Evolutionary conservation across 2,797 vertebrate genomes (phyloP).

Genomic region (Dryobates pubescens): DNA sequence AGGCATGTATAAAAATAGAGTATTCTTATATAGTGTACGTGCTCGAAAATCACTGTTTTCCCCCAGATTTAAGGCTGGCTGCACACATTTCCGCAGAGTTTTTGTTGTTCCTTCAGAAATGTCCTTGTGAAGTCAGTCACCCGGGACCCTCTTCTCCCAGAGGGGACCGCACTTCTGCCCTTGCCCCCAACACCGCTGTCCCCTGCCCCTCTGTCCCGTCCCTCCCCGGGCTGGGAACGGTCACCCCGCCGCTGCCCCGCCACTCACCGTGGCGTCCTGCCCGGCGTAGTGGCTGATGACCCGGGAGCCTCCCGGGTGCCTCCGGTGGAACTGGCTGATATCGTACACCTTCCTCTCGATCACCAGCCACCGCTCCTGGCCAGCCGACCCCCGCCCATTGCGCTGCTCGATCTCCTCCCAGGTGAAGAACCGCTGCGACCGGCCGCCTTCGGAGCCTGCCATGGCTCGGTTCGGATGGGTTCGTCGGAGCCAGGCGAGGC

Average conservation of each 20-base stretch:
- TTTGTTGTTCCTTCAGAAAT: neutral
- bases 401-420: neutral
- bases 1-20: fast-evolving
- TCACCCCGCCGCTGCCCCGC: neutral
- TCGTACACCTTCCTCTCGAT: slow-evolving; percentile 91
- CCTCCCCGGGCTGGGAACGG: neutral
- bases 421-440: neutral
- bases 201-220: neutral
- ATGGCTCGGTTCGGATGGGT: neutral
- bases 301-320: slow-evolving; percentile 84
- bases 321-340: slow-evolving; percentile 81
- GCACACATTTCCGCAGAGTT: fast-evolving
- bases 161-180: too few relatives aligned
- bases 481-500: neutral
- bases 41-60: fast-evolving
- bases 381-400: slow-evolving; percentile 81
- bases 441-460: neutral
- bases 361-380: slow-evolving; percentile 87
- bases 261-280: slow-evolving; percentile 89
- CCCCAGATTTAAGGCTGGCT: fast-evolving
- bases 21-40: fast-evolving
- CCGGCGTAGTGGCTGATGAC: slow-evolving; percentile 87
- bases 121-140: neutral
- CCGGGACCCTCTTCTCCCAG: neutral
- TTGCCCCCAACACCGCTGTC: neutral